A percentile compares a stretch with the other conserved stretches of the same genome.
phyloP scores from a whole-genome alignment of 1,140 invertebrate species.

The Nomia melanderi region DNA sequence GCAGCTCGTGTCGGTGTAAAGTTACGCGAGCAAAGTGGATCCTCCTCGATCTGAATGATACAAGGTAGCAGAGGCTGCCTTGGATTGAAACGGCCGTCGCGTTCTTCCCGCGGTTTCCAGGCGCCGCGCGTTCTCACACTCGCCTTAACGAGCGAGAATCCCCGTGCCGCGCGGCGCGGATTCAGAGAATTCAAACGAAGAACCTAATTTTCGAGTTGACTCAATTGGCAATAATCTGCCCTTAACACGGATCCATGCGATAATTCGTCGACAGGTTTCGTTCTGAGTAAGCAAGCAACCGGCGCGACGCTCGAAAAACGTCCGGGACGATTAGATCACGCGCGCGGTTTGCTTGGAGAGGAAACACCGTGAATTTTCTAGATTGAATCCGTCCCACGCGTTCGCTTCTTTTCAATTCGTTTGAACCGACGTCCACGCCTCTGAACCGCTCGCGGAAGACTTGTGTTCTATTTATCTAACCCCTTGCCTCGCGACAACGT shows the following conservation, averaged over 20 bases:
- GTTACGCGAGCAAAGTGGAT: no score
- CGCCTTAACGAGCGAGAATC: background rate
- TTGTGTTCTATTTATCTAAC: no score
- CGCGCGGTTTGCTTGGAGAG: background rate
- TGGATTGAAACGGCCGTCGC: no score
- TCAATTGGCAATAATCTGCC: constrained; percentile 4
- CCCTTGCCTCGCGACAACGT: no score
- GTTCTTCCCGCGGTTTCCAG: no score
- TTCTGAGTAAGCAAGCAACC: background rate
- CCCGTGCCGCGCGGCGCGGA: background rate
- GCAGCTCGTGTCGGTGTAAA: no score
- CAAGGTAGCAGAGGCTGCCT: background rate
- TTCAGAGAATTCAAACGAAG: background rate
- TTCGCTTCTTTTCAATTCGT: no score
- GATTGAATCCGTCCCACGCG: background rate
- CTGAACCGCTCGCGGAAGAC: no score
- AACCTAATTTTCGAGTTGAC: constrained; percentile 15
- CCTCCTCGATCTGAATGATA: background rate
- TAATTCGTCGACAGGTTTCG: constrained; percentile 5
- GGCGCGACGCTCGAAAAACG: background rate
- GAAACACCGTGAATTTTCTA: background rate
- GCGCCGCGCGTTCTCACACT: background rate
- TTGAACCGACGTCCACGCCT: no score
- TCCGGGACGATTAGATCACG: background rate
- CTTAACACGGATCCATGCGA: constrained; percentile 3